Evolutionary conservation across 1,140 invertebrate genomes (phyloP).

Genomic region (Dreissena polymorpha): DNA sequence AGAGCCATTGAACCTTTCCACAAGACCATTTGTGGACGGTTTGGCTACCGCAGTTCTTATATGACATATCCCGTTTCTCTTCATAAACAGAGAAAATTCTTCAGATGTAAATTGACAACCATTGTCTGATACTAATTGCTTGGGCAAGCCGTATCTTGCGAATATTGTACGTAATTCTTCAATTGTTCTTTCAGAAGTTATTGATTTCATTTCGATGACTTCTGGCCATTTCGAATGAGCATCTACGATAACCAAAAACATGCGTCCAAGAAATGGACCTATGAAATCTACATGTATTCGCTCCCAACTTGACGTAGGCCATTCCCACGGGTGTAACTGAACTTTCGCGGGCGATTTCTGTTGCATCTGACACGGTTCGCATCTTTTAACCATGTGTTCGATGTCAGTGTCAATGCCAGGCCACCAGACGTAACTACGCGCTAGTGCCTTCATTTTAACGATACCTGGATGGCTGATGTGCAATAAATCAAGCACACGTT

Average conservation of each 20-base stretch:
- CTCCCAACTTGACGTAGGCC: constrained; percentile 48
- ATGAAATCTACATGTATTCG: constrained; percentile 63
- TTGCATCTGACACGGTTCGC: constrained; percentile 74
- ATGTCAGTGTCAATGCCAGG: constrained; percentile 79
- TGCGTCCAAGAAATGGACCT: constrained; percentile 61
- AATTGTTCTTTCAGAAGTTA: constrained; percentile 49
- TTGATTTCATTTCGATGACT: constrained; percentile 70
- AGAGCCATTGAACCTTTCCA: constrained; percentile 38
- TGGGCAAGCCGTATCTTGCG: constrained; percentile 58
- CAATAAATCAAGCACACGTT: constrained; percentile 75
- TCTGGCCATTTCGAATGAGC: constrained; percentile 81
- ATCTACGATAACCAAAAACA: constrained; percentile 77
- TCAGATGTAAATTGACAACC: constrained; percentile 71
- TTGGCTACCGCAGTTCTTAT: constrained; percentile 34
- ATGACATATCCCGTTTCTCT: constrained; percentile 68
- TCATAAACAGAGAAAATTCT: constrained; percentile 70
- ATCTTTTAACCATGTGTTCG: constrained; percentile 74
- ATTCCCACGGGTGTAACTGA: constrained; percentile 60
- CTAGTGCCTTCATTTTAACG: constrained; percentile 81
- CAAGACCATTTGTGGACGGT: constrained; percentile 54
- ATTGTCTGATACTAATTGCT: constrained; percentile 74
- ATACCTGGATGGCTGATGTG: constrained; percentile 81
- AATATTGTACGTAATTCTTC: constrained; percentile 29
- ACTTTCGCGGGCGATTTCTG: constrained; percentile 39
- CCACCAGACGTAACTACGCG: constrained; percentile 82